Percentiles rank a stretch among this genome's conserved stretches.
phyloP scores from a whole-genome alignment of 2,113 vertebrate genomes.

The Okapia johnstoni region DNA sequence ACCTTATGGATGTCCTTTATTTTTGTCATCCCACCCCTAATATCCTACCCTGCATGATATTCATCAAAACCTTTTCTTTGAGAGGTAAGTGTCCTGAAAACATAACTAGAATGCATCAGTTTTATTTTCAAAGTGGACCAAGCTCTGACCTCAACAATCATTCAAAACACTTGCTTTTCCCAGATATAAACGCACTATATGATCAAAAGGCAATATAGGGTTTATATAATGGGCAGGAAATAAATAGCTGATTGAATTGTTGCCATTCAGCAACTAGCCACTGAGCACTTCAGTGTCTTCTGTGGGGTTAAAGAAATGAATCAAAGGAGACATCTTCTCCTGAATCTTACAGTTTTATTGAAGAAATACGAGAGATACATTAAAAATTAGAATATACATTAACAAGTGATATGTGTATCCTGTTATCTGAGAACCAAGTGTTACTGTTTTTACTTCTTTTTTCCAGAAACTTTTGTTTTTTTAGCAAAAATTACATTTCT shows the following conservation, averaged over 20 bases:
- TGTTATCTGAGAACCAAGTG: neutral
- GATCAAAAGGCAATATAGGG: neutral
- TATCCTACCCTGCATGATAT: fast-evolving
- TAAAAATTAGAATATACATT: neutral
- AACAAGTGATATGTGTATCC: neutral
- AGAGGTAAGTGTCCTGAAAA: neutral
- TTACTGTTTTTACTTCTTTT: neutral
- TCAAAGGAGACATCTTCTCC: neutral
- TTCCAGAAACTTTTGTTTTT: neutral
- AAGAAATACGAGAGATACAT: neutral
- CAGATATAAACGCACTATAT: neutral
- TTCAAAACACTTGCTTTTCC: neutral
- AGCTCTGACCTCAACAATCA: neutral
- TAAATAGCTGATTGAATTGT: neutral
- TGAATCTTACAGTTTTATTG: neutral
- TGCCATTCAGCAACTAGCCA: neutral
- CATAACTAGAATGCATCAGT: neutral
- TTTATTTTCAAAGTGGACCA: neutral
- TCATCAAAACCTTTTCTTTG: neutral
- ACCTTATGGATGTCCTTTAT: neutral
- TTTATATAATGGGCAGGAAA: neutral
- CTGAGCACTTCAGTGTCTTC: neutral
- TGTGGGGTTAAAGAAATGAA: neutral
- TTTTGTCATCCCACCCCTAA: neutral
- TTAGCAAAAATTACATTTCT: neutral